phyloP scores from a whole-genome alignment of 2,797 vertebrate species.

The Dendrocincla fuliginosa region DNA sequence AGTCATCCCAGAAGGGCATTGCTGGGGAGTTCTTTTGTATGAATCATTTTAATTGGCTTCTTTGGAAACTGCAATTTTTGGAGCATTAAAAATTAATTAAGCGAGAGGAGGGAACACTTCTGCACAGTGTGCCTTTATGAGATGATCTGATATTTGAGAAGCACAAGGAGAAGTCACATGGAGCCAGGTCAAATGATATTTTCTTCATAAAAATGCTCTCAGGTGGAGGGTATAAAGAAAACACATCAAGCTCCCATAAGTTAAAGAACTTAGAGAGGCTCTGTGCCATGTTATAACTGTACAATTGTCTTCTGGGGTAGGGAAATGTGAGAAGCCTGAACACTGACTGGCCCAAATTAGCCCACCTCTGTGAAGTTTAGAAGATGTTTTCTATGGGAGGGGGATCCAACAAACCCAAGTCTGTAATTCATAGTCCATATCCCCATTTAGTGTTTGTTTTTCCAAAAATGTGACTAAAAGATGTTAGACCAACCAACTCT shows the following conservation, averaged over 20 bases:
- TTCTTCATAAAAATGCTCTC: neutral
- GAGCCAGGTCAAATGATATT: neutral
- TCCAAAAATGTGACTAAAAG: neutral
- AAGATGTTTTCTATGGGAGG: neutral
- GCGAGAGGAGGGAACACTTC: neutral
- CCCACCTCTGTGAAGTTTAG: neutral
- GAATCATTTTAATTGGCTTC: constrained; percentile 20
- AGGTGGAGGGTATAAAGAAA: neutral
- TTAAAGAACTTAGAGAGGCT: neutral
- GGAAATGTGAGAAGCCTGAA: neutral
- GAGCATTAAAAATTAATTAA: constrained; percentile 42
- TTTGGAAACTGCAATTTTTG: constrained; percentile 1
- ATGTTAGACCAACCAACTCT: neutral
- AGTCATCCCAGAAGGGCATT: constrained; percentile 7
- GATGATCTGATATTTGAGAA: neutral
- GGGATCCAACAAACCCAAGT: neutral
- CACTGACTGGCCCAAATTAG: neutral
- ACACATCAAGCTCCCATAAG: neutral
- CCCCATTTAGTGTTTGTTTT: neutral
- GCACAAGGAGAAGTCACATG: neutral
- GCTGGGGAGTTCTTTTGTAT: neutral
- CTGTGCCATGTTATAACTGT: neutral
- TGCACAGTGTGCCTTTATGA: neutral
- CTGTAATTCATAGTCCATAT: neutral
- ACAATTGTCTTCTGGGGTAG: neutral